Evolutionary conservation across 2,888 invertebrate species (phyloP).

Genomic region (Copidosoma aretas): DNA sequence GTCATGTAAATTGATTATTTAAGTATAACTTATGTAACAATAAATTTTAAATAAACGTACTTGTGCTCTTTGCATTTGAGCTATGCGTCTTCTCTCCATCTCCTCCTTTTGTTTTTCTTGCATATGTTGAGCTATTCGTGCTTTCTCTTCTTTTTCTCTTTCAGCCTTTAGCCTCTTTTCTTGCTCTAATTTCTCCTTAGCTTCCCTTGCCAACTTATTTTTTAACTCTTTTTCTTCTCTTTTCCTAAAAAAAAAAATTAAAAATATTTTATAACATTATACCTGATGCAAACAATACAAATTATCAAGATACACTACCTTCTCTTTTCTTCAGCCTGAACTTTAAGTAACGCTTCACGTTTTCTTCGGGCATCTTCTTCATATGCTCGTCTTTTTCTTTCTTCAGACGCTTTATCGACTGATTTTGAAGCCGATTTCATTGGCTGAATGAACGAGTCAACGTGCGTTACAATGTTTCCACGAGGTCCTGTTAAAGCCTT

Average conservation of each 20-base stretch:
- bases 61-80: constrained; percentile 53
- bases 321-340: constrained; percentile 67
- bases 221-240: constrained; percentile 69
- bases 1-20: no score
- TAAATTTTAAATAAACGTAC: constrained; percentile 38
- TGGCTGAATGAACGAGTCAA: constrained; percentile 51
- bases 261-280: not conserved
- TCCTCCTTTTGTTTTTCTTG: constrained; percentile 65
- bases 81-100: constrained; percentile 61
- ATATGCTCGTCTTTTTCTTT: constrained; percentile 54
- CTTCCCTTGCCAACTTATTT: constrained; percentile 64
- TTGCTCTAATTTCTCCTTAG: constrained; percentile 63
- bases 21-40: not conserved
- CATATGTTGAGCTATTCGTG: constrained; percentile 49
- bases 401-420: constrained; percentile 55
- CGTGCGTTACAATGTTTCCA: constrained; percentile 52
- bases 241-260: constrained; percentile 48
- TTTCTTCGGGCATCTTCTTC: constrained; percentile 67
- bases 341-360: constrained; percentile 68
- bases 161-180: constrained; percentile 63
- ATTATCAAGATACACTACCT: constrained; percentile 55
- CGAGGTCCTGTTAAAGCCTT: constrained; percentile 60
- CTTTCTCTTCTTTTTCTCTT: constrained; percentile 61
- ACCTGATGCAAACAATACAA: not conserved
- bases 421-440: constrained; percentile 54